Percentiles rank a stretch among this genome's conserved stretches.
Evolutionary conservation across 2,113 vertebrate species (phyloP).

Genomic region (Penelope pileata): DNA sequence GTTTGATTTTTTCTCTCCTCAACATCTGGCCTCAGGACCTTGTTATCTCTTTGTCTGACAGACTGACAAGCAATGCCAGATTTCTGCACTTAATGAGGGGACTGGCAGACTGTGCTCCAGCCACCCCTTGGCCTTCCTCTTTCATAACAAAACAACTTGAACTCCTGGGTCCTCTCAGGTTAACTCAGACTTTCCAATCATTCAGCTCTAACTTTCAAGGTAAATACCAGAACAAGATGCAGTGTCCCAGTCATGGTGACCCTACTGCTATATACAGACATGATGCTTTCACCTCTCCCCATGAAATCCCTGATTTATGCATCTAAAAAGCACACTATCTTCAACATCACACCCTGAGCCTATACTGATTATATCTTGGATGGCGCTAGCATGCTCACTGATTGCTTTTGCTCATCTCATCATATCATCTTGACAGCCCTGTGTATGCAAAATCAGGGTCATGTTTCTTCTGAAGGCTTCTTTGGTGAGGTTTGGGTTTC

Average conservation of each 20-base stretch:
- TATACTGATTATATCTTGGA: too few relatives aligned
- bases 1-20: background rate
- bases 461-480: background rate
- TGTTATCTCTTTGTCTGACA: background rate
- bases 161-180: accelerated
- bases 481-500: background rate
- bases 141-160: background rate
- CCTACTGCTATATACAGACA: accelerated
- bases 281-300: background rate
- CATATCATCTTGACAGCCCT: accelerated
- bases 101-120: background rate
- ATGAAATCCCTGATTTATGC: background rate
- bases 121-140: background rate
- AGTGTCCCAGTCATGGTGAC: background rate
- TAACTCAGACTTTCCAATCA: background rate
- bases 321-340: too few relatives aligned
- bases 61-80: background rate
- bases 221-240: background rate
- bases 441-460: background rate
- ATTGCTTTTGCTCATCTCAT: background rate
- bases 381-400: accelerated
- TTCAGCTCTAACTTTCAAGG: background rate
- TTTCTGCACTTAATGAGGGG: background rate
- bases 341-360: background rate
- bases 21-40: background rate